Evolutionary conservation across 2,888 invertebrate species (phyloP).

Genomic region (Masnerella sp.): DNA sequence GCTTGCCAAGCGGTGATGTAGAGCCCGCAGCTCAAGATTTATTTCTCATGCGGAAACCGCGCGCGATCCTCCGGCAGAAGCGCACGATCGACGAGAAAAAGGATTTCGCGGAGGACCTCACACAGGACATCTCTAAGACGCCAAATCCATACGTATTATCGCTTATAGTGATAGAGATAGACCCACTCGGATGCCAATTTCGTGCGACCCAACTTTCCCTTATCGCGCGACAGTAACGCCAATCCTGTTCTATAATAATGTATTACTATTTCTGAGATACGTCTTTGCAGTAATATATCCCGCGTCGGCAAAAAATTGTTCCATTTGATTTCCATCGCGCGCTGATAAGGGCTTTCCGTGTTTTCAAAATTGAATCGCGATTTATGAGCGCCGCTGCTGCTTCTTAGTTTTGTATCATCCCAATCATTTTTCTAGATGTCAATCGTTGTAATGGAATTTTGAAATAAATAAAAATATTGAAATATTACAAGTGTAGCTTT

Average conservation of each 20-base stretch:
- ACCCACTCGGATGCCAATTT: conserved; percentile 67
- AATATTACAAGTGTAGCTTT: too few species aligned
- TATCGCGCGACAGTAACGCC: conserved; percentile 60
- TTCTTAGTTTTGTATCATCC: too few species aligned
- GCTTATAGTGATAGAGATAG: conserved; percentile 60
- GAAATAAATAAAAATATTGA: too few species aligned
- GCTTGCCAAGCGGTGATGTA: conserved; percentile 77
- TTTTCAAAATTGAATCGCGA: conserved; percentile 32
- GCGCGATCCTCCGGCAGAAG: conserved; percentile 46
- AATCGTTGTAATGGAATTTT: too few species aligned
- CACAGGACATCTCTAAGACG: conserved; percentile 50
- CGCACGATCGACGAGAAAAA: conserved; percentile 35
- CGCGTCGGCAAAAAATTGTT: conserved; percentile 9
- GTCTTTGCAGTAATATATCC: conserved; percentile 26
- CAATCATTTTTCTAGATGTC: too few species aligned
- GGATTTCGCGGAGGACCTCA: conserved; percentile 52
- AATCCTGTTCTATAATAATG: conserved; percentile 50
- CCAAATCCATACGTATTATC: conserved; percentile 66
- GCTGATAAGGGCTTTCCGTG: conserved; percentile 16
- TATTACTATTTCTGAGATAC: conserved; percentile 48
- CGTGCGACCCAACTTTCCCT: conserved; percentile 64
- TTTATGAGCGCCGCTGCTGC: background rate
- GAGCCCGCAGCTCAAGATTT: conserved; percentile 75
- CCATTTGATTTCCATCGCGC: conserved; percentile 23
- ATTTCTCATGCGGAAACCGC: conserved; percentile 68